Evolutionary conservation across 2,888 invertebrate species (phyloP).

Genomic region (Lucinisca nassula): DNA sequence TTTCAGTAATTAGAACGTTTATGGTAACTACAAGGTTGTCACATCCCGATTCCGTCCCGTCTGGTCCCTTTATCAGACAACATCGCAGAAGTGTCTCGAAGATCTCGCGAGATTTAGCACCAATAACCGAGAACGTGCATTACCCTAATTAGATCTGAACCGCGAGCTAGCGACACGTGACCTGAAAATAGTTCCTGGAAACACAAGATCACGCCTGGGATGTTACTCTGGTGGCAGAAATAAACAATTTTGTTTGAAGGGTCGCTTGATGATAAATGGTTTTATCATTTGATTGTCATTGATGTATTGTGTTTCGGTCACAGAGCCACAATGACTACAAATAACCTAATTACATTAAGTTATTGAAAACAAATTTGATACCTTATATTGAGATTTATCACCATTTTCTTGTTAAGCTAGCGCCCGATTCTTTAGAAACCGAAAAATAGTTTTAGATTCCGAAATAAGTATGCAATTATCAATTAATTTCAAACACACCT

Average conservation of each 20-base stretch:
- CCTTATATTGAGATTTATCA: not conserved
- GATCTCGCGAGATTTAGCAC: constrained; percentile 3
- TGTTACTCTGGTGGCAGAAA: constrained; percentile 30
- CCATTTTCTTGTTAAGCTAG: not conserved
- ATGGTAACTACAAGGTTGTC: too few species aligned
- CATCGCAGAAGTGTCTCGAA: not conserved
- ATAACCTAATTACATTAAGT: constrained; percentile 4
- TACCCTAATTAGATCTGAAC: constrained; percentile 62
- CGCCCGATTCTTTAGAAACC: not conserved
- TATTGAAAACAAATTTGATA: constrained; percentile 9
- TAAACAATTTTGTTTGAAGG: constrained; percentile 44
- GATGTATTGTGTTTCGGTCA: constrained; percentile 3
- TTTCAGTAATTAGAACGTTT: too few species aligned
- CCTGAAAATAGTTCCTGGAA: constrained; percentile 36
- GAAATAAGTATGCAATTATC: too few species aligned
- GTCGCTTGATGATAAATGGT: not conserved
- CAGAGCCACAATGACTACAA: not conserved
- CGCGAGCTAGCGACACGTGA: constrained; percentile 40
- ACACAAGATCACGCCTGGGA: constrained; percentile 47
- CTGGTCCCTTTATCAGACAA: not conserved
- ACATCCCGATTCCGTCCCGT: too few species aligned
- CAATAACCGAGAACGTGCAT: constrained; percentile 56
- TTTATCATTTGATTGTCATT: constrained; percentile 7
- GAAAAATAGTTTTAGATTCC: not conserved
- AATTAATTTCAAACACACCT: not conserved